Base-by-base conservation (phyloP, 2,797 vertebrate species). In the Alauda arvensis region DNA sequence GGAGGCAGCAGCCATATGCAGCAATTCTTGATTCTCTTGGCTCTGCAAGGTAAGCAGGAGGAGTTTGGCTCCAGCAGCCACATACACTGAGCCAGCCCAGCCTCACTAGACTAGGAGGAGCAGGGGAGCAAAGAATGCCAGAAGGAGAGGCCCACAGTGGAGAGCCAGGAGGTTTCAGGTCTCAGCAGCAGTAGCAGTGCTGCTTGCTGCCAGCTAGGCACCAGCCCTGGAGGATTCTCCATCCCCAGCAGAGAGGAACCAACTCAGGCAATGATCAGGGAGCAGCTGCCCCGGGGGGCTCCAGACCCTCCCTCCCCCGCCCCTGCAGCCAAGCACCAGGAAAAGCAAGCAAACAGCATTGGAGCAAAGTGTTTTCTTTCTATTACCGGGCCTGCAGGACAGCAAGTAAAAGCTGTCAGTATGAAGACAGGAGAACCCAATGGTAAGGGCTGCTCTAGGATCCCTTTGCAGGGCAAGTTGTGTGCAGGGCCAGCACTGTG, bases 11-110 rank as follows among this genome's bases (percentile, higher is more conserved):
- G 34, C 31, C 49, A 34, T 21, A 2, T 23, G 34, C 29, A 46
- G 34, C 0, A 0, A 24, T 53, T 70, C 23, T 28, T 1, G 0
- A 39, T 53, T 61, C 15, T 45, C 33, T 18, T 6, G 0, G 28
- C 57, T 46, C 29, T 0, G 0, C 48, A 39, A 70, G 24, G 33
- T 20, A 24, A 71, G 29, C 67, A 62, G 26, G 46, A 60, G 40
- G 34, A 53, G 25, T 62, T 48, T 34, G 42, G 49, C 25, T 23
- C 48, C 63, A 48, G 26, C 42, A 43, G 56, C 13, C 42, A 19
- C 7, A 1, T 13, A 13, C 0, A 0, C 37, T 34, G 40, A 57
- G 34, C 34, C 55, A 67, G 40, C 25, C 34, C 5, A 0, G 39
- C 40, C 40, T 42, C 18, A 7, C 34, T 45, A 53, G 67, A 24